Conservation (phyloP, 2,113 vertebrate genomes). For the Corythornis vintsioides region DNA sequence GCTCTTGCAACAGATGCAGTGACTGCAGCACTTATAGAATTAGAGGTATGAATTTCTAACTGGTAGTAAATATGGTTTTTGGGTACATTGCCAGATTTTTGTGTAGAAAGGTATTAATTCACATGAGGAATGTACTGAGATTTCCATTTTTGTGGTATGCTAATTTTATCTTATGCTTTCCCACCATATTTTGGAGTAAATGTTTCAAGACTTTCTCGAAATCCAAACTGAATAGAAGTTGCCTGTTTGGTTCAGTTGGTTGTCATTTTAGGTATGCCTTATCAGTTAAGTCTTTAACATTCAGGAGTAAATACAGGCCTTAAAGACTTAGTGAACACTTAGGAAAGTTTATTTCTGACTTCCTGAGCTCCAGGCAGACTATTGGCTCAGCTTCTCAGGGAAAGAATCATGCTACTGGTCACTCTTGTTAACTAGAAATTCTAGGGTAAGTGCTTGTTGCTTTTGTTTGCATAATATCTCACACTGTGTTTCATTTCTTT, state of each 20-base stretch:
- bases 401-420: background rate
- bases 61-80: background rate
- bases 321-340: background rate
- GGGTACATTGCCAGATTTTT: background rate
- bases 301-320: background rate
- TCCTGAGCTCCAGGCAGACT: background rate
- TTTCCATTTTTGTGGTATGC: background rate
- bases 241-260: background rate
- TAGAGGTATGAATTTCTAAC: constrained; percentile 84
- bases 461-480: background rate
- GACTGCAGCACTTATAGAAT: constrained; percentile 94
- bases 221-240: background rate
- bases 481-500: background rate
- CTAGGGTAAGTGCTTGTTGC: background rate
- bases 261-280: background rate
- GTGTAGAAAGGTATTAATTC: background rate
- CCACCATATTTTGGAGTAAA: background rate
- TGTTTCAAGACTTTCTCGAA: background rate
- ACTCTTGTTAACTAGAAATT: background rate
- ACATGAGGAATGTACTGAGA: background rate
- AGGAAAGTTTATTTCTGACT: background rate
- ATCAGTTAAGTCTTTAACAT: background rate
- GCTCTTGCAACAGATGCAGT: constrained; percentile 95
- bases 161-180: background rate
- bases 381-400: background rate